A percentile compares a stretch with the other conserved stretches of the same genome.
These are phyloP conservation scores for Ypsolopha scabrella DNA, from an alignment of 2,888 invertebrate genomes.

Conservation along the genomic window DNA sequence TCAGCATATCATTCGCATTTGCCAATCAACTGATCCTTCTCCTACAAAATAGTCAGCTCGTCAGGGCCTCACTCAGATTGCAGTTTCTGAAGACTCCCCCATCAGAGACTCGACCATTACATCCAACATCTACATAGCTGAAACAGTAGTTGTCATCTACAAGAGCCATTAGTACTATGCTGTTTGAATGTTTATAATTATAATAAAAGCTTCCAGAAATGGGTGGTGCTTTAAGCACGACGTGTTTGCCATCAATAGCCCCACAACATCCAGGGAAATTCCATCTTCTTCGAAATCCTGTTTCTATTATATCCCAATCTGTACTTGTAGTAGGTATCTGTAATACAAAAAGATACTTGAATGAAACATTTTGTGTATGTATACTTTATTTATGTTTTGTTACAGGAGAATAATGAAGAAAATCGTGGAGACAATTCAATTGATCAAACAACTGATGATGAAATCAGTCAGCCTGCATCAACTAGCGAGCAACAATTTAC, in stretches of 20 bases:
- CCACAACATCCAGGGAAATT: not conserved
- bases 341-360: not conserved
- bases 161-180: not conserved
- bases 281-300: not conserved
- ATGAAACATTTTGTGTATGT: not conserved
- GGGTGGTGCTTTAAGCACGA: slow-evolving; percentile 1
- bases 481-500: slow-evolving; percentile 2
- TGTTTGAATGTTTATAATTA: slow-evolving; percentile 1
- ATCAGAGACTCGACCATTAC: slow-evolving; percentile 6
- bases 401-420: slow-evolving; percentile 3
- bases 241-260: slow-evolving; percentile 2
- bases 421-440: not conserved
- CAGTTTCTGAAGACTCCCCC: slow-evolving; percentile 4
- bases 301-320: not conserved
- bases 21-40: slow-evolving; percentile 3
- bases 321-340: not conserved
- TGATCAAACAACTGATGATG: slow-evolving; percentile 3
- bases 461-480: slow-evolving; percentile 3
- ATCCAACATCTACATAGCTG: slow-evolving; percentile 1
- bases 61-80: not conserved
- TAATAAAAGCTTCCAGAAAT: not conserved
- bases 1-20: slow-evolving; percentile 2
- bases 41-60: slow-evolving; percentile 1
- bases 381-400: slow-evolving; percentile 1
- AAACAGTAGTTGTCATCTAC: not conserved